These are phyloP conservation scores for Zosterops hypoxanthus DNA, from an alignment of 2,113 vertebrate species.

Conservation along the genomic window DNA sequence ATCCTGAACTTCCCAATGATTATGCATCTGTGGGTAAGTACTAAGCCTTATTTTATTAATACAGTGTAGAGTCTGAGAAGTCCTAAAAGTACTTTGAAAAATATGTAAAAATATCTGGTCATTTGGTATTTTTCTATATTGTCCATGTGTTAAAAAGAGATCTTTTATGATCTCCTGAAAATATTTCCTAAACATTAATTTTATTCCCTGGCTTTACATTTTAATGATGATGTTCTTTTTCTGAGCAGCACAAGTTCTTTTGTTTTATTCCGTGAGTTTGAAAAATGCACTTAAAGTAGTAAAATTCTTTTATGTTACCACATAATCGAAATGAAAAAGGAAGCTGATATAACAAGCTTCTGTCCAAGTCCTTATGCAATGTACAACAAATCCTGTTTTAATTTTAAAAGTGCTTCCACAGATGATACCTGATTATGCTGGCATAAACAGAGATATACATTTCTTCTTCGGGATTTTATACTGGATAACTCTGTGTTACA, in stretches of 20 bases:
- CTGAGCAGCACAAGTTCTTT: neutral
- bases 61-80: neutral
- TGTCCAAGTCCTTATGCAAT: neutral
- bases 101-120: neutral
- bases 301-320: neutral
- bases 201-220: neutral
- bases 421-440: neutral
- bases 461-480: neutral
- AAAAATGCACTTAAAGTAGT: neutral
- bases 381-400: neutral
- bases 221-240: neutral
- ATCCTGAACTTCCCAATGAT: constrained; percentile 75
- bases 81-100: neutral
- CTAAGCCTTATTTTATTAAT: neutral
- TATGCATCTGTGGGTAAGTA: constrained; percentile 64
- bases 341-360: neutral
- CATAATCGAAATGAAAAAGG: neutral
- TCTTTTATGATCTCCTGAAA: neutral
- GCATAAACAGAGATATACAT: neutral
- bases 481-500: neutral
- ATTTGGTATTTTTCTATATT: neutral
- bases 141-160: neutral
- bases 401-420: neutral
- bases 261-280: neutral
- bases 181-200: neutral